Evolutionary conservation across 53 echinoderm and acorn worm genomes (phyloP), one percentile per base, ranked within the genome.

Genomic region (Paelopatides confundens): DNA sequence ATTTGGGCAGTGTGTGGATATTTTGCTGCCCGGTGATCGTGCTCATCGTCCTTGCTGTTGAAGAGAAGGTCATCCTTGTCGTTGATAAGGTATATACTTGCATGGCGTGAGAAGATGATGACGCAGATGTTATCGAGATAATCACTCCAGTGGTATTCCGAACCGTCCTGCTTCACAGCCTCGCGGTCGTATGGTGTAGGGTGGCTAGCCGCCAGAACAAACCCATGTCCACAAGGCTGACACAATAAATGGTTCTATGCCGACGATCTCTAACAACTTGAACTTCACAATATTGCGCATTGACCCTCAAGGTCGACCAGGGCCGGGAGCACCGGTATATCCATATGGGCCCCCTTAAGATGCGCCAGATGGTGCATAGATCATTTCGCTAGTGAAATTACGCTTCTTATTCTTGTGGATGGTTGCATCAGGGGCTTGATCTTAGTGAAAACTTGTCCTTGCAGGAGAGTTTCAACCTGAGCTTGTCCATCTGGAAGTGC

Each of bases 21-120:
- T 54, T 83, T 89, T 67, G 89, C 82, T 89, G 89, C 82, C 63
- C 89, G 36, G 65, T 82, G 68, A 48, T 88, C 88, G 54, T 82
- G 88, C 82, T 82, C 88, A 88, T 82, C 82, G 66, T 88, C 88
- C 82, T 88, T 82, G 82, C 81, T 88, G 51, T 66, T 88, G 32
- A 33, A 88, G 67, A 68, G 82, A 88, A 81, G 48, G 66, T 88
- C 82, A 82, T 82, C 81, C 35, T 14, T 88, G 49, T 88, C 88
- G 30, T 82, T 81, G 32, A 82, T 88, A 31, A 88, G 82, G 69
- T 29, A 30, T 82, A 66, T 68, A 54, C 50, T 35, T 30, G 69
- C 29, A 66, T 81, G 88, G 81, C 88, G 77, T 24, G 87, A 76
- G 49, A 87, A 36, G 87, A 87, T 35, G 27, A 76, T 87, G n/a